Evolutionary conservation across 92 coral and sea anemone species (phyloP), one percentile per base, ranked within the genome.

Genomic region (Zoanthus gigantus): DNA sequence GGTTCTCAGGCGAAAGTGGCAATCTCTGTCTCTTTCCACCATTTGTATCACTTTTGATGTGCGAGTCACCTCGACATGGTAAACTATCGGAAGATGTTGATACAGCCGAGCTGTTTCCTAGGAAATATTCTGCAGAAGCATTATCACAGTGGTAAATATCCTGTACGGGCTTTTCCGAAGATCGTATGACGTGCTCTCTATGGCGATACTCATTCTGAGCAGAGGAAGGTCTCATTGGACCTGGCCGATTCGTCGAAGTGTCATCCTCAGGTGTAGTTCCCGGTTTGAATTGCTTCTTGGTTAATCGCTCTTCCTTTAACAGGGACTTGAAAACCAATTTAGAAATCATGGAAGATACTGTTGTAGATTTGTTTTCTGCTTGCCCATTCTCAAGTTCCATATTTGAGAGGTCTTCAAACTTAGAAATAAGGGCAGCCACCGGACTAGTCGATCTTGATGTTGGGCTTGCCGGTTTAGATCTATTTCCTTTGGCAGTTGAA

Each of bases 261-360:
- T 84, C 46, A 3, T 78, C 28, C 44, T 42, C 58, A 34, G 75
- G 12, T 9, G 92, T 54, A 53, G 7, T 32, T 29, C 78, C 89
- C 23, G 92, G 90, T 78, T 92, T 91, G 13, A 93, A 90, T 9
- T 95, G 96, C 17, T 88, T 83, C 87, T 91, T 95, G 32, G 89
- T 86, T 0, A 95, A 76, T 45, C 96, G 91, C 10, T 95, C 98
- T 46, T 91, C 98, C 37, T 92, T 84, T 71, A 95, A 75, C 74
- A 95, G 83, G 9, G 96, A 91, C 29, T 93, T 93, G 9, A 93
- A 89, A 23, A 96, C 98, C 65, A 95, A 93, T 74, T 86, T 95
- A 61, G 93, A 86, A 54, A 95, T 75, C 89, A 95, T 90, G 47
- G 94, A 89, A 8, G 98, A 87, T 34, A 95, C 98, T 9, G 94